Percentiles rank a stretch among this genome's conserved stretches.
phyloP scores from a whole-genome alignment of 1,140 invertebrate species.

The Lamellibrachia luymesi region DNA sequence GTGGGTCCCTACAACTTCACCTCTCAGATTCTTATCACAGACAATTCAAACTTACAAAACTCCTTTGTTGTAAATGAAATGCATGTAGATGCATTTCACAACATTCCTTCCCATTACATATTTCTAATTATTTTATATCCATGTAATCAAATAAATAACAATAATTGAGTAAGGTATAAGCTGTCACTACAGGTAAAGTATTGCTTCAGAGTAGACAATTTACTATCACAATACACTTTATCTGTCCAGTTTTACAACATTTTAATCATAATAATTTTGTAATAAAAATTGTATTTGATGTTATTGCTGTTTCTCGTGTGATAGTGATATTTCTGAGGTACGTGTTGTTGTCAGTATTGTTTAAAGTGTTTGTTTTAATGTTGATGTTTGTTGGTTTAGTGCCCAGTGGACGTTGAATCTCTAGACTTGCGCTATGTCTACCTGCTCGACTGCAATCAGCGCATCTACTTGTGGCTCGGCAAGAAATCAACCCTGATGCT shows the following conservation, averaged over 20 bases:
- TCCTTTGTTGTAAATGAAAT: background rate
- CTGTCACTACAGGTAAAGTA: too few relatives aligned
- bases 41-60: background rate
- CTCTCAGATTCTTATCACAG: background rate
- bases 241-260: too few relatives aligned
- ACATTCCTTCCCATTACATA: background rate
- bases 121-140: background rate
- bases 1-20: constrained; percentile 58
- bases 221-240: too few relatives aligned
- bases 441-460: constrained; percentile 82
- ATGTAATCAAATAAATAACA: background rate
- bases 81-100: background rate
- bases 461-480: constrained; percentile 86
- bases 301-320: too few relatives aligned
- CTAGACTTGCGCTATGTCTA: constrained; percentile 92
- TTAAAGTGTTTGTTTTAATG: constrained; percentile 10
- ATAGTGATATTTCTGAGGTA: background rate
- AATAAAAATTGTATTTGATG: too few relatives aligned
- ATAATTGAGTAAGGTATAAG: too few relatives aligned
- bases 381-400: constrained; percentile 31
- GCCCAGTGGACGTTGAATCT: constrained; percentile 64
- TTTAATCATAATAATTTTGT: too few relatives aligned
- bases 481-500: constrained; percentile 90
- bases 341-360: background rate
- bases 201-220: too few relatives aligned